phyloP scores from a whole-genome alignment of 2,888 invertebrate species.

The Cheilosia soror region DNA sequence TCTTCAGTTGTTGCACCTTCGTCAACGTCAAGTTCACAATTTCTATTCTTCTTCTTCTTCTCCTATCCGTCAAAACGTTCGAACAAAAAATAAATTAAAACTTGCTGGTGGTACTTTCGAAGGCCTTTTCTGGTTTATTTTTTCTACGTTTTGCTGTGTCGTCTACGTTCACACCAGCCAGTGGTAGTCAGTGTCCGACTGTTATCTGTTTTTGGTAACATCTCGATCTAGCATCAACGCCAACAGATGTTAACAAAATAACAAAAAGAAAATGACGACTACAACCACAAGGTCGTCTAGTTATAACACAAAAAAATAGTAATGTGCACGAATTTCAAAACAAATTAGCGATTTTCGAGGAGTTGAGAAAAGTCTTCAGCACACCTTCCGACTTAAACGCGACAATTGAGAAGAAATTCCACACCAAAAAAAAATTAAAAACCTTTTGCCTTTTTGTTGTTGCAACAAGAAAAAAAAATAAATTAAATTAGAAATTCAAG shows the following conservation, averaged over 20 bases:
- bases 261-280: constrained; percentile 69
- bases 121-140: constrained; percentile 49
- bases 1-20: constrained; percentile 44
- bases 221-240: constrained; percentile 41
- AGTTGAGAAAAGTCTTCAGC: constrained; percentile 25
- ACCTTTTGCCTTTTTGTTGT: constrained; percentile 22
- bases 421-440: background rate
- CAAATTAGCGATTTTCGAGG: constrained; percentile 45
- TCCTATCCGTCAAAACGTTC: constrained; percentile 39
- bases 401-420: constrained; percentile 21
- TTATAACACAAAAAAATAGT: constrained; percentile 66
- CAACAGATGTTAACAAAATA: constrained; percentile 61
- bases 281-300: constrained; percentile 65
- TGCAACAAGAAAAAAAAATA: constrained; percentile 8
- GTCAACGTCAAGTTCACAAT: background rate
- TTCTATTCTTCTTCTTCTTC: background rate
- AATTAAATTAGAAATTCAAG: constrained; percentile 4
- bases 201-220: constrained; percentile 18
- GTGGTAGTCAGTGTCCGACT: background rate
- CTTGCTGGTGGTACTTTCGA: constrained; percentile 14
- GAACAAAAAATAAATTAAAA: constrained; percentile 10
- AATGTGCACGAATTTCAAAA: constrained; percentile 62
- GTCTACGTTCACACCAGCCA: constrained; percentile 7
- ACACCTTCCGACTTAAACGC: constrained; percentile 11
- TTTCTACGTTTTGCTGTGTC: constrained; percentile 26